Evolutionary conservation across 2,113 vertebrate genomes (phyloP).

Genomic region (Balaenoptera acutorostrata): DNA sequence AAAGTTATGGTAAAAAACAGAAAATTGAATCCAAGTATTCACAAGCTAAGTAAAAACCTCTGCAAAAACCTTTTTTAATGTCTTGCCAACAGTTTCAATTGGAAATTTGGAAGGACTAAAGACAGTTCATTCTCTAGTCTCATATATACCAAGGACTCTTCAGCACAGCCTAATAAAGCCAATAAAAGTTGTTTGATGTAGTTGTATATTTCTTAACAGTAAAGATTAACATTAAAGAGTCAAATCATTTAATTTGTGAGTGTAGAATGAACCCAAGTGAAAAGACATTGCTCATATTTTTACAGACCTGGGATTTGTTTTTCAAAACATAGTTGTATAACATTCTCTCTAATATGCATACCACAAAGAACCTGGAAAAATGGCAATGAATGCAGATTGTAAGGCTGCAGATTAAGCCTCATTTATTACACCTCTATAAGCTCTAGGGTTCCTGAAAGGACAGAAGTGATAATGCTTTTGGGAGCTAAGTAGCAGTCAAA

Average conservation of each 20-base stretch:
- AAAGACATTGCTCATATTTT: background rate
- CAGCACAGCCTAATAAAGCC: background rate
- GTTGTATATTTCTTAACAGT: constrained; percentile 51
- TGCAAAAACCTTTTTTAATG: background rate
- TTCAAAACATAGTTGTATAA: background rate
- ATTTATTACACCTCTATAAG: background rate
- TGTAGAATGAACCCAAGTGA: background rate
- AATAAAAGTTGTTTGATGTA: background rate
- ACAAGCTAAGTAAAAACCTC: background rate
- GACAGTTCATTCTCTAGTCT: background rate
- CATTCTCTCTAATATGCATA: rapidly evolving
- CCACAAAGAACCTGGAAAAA: background rate
- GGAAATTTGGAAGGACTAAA: constrained; percentile 3
- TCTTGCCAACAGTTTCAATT: background rate
- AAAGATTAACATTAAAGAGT: constrained; percentile 21
- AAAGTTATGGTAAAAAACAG: background rate
- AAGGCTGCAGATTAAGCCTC: background rate
- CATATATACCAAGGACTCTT: background rate
- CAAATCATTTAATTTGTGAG: constrained; percentile 6
- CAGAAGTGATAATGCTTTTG: background rate
- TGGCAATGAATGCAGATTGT: background rate
- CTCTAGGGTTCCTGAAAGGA: background rate
- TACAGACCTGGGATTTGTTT: background rate
- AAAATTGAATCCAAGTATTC: background rate
- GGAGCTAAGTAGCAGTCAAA: background rate